Evolutionary conservation across 1,140 invertebrate species (phyloP).

Genomic region (Stegodyphus mimosarum): DNA sequence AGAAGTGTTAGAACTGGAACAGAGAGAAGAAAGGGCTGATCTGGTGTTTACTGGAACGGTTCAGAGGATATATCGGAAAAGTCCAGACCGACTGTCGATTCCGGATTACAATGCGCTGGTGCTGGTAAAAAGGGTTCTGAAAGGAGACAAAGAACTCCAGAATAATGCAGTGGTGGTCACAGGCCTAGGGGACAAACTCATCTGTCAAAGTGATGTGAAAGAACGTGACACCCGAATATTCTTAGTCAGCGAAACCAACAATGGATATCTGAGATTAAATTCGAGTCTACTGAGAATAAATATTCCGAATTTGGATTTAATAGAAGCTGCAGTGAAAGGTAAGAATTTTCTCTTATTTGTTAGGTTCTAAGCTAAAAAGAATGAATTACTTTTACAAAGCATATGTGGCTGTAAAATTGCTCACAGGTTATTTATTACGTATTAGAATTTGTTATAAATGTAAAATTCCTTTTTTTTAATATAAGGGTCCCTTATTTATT

Average conservation of each 20-base stretch:
- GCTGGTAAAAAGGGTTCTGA: conserved; percentile 56
- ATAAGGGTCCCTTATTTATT: too few relatives aligned
- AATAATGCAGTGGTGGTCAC: conserved; percentile 60
- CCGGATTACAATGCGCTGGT: conserved; percentile 64
- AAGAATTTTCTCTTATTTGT: not conserved
- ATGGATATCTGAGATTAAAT: conserved; percentile 60
- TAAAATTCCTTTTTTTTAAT: too few relatives aligned
- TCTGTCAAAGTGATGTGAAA: conserved; percentile 56
- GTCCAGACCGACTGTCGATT: conserved; percentile 11
- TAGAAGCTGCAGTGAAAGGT: conserved; percentile 55
- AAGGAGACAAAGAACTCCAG: conserved; percentile 35
- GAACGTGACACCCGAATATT: conserved; percentile 62
- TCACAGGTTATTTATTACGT: too few relatives aligned
- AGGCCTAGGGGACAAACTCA: conserved; percentile 51
- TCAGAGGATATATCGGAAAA: conserved; percentile 60
- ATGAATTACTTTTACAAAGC: too few relatives aligned
- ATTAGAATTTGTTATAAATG: too few relatives aligned
- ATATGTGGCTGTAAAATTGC: too few relatives aligned
- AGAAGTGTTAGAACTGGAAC: conserved; percentile 52
- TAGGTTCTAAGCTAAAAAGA: not conserved
- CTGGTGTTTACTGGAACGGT: conserved; percentile 67
- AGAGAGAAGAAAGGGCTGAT: conserved; percentile 64
- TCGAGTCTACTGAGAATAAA: conserved; percentile 58
- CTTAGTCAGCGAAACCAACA: conserved; percentile 21
- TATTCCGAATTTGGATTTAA: conserved; percentile 57